phyloP scores from a whole-genome alignment of 1,140 invertebrate species.

The Formica selysi region DNA sequence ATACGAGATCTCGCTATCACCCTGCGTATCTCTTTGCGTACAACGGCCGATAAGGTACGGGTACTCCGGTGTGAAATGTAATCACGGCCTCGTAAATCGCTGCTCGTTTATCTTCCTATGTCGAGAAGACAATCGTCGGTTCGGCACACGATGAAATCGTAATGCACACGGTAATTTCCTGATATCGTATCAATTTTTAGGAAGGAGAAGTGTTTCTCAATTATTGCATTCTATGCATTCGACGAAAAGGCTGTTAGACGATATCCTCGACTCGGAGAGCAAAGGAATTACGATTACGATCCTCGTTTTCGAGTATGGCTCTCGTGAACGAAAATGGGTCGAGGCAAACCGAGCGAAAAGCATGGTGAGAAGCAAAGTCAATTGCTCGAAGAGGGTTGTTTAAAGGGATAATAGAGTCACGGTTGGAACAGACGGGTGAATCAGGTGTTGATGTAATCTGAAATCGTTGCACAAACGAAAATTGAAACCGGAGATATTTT shows the following conservation, averaged over 20 bases:
- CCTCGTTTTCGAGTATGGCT: conserved; percentile 13
- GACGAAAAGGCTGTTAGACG: not conserved
- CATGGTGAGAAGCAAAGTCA: conserved; percentile 21
- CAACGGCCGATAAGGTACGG: conserved; percentile 44
- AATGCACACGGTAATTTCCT: conserved; percentile 26
- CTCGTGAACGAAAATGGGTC: conserved; percentile 9
- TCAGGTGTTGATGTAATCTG: conserved; percentile 49
- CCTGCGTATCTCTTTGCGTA: conserved; percentile 53
- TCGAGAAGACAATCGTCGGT: conserved; percentile 24
- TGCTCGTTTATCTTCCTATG: conserved; percentile 41
- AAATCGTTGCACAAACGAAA: conserved; percentile 49
- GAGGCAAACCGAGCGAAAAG: conserved; percentile 40
- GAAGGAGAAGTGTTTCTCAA: conserved; percentile 2
- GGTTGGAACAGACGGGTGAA: conserved; percentile 25
- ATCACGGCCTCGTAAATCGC: conserved; percentile 23
- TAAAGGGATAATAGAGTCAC: conserved; percentile 51
- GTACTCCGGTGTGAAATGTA: conserved; percentile 45
- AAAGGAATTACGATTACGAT: conserved; percentile 58
- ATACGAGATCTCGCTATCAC: conserved; percentile 50
- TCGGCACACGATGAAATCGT: not conserved
- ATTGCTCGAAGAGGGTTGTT: conserved; percentile 44
- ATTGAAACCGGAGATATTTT: not conserved
- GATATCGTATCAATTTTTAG: not conserved
- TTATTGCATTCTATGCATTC: not conserved
- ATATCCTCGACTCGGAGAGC: conserved; percentile 31